Evolutionary conservation across 1,140 invertebrate genomes (phyloP).

Genomic region (Tetranychus urticae): DNA sequence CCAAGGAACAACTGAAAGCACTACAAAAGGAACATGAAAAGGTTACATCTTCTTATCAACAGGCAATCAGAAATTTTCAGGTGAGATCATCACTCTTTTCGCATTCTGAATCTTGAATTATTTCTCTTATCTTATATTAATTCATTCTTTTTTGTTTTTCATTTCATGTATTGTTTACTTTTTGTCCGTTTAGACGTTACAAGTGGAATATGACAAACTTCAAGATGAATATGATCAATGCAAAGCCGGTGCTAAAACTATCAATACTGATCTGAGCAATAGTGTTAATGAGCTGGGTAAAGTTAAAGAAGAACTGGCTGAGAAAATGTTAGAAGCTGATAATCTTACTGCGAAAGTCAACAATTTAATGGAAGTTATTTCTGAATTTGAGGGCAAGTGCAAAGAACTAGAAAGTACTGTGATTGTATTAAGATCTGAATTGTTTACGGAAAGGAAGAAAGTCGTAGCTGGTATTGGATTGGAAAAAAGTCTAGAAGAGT

Average conservation of each 20-base stretch:
- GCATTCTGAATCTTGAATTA: no score
- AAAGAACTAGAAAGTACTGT: background rate
- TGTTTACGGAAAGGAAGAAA: no score
- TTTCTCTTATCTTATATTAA: no score
- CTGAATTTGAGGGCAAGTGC: background rate
- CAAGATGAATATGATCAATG: slow-evolving; percentile 26
- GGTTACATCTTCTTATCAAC: no score
- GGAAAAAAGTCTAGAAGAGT: no score
- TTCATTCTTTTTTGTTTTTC: no score
- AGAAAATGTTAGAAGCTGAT: background rate
- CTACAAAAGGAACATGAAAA: no score
- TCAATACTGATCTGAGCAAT: slow-evolving; percentile 18
- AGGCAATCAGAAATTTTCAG: no score
- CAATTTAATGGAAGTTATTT: background rate
- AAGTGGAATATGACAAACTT: slow-evolving; percentile 26
- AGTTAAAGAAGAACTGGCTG: background rate
- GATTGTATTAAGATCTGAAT: no score
- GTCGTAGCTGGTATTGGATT: no score
- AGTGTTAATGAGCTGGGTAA: slow-evolving; percentile 2
- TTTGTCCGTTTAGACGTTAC: slow-evolving; percentile 21
- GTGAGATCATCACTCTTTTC: no score
- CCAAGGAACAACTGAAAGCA: slow-evolving; percentile 17
- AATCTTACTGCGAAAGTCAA: background rate
- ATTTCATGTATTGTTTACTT: slow-evolving; percentile 8
- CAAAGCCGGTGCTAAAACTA: slow-evolving; percentile 21